A percentile compares a stretch with the other conserved stretches of the same genome.
Conservation (phyloP, 2,888 invertebrate species). For the Phaonia tiefii region DNA sequence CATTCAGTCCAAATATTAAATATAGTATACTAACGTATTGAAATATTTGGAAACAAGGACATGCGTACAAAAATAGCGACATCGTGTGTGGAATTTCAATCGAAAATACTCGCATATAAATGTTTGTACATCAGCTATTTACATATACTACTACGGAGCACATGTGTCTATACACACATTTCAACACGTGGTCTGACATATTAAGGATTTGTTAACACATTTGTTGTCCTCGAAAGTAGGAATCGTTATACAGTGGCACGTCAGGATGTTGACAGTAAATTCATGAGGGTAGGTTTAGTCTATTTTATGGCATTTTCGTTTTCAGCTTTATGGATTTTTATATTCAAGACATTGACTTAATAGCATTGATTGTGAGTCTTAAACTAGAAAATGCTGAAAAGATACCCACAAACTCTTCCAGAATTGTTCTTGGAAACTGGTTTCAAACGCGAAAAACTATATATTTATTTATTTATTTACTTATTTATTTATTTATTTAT, state of each 20-base stretch:
- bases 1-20: constrained; percentile 9
- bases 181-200: constrained; percentile 51
- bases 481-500: too few relatives aligned
- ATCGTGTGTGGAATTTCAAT: background rate
- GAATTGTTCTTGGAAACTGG: too few relatives aligned
- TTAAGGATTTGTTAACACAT: constrained; percentile 65
- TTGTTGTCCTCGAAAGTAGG: constrained; percentile 48
- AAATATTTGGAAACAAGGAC: background rate
- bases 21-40: background rate
- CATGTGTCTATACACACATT: background rate
- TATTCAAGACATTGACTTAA: too few relatives aligned
- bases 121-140: too few relatives aligned
- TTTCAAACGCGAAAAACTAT: too few relatives aligned
- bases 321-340: too few relatives aligned
- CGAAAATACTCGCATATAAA: constrained; percentile 5
- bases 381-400: too few relatives aligned
- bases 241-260: constrained; percentile 8
- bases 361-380: too few relatives aligned
- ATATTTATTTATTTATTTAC: too few relatives aligned
- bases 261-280: background rate
- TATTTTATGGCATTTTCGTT: too few relatives aligned
- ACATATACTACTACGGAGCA: background rate
- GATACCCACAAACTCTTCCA: too few relatives aligned
- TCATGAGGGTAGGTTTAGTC: too few relatives aligned
- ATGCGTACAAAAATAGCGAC: constrained; percentile 24